A percentile compares a stretch with the other conserved stretches of the same genome.
Evolutionary conservation across 2,797 vertebrate genomes (phyloP).

Genomic region (Diplodus puntazzo): DNA sequence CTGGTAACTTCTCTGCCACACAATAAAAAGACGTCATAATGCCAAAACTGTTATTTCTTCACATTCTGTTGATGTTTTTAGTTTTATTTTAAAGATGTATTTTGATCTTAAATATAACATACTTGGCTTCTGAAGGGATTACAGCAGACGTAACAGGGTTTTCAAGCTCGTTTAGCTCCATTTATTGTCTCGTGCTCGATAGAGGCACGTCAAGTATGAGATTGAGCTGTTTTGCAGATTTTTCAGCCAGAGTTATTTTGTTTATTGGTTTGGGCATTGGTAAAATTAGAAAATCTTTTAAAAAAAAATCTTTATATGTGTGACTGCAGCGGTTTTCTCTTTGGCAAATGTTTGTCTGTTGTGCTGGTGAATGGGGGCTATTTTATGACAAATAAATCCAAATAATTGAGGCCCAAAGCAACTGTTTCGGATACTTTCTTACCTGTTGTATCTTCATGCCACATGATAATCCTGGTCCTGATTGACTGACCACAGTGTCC

Average conservation of each 20-base stretch:
- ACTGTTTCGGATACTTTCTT: conserved; percentile 10
- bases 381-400: conserved; percentile 28
- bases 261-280: conserved; percentile 10
- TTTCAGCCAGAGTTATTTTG: not conserved
- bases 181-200: not conserved
- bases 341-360: not conserved
- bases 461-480: conserved; percentile 29
- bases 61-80: no score
- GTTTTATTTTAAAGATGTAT: no score
- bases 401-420: conserved; percentile 12
- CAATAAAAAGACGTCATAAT: no score
- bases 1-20: no score
- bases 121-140: no score
- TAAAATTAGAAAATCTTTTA: not conserved
- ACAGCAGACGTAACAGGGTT: not conserved
- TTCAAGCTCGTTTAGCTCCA: not conserved
- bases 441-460: conserved; percentile 24
- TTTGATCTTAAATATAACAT: no score
- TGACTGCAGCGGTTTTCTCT: not conserved
- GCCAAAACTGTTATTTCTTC: no score
- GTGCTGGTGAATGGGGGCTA: not conserved
- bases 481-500: conserved; percentile 34
- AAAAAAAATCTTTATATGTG: no score
- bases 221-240: not conserved
- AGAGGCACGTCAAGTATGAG: not conserved